Evolutionary conservation across 1,140 invertebrate species (phyloP).

Genomic region (Eriocheir sinensis): DNA sequence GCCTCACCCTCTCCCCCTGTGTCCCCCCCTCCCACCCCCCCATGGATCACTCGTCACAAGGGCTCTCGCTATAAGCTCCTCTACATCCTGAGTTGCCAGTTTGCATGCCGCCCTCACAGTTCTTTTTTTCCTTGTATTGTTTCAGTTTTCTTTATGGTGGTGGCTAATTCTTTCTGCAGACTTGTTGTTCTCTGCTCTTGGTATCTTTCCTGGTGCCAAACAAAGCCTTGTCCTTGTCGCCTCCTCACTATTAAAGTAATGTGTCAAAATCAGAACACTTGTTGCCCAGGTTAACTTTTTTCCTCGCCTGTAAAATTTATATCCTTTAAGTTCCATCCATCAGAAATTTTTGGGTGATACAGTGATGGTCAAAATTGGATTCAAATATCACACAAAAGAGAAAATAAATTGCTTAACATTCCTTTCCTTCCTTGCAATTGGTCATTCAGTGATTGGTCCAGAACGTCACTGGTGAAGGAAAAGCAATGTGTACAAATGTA

Average conservation of each 20-base stretch:
- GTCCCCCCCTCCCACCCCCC: not conserved
- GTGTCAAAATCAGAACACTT: not conserved
- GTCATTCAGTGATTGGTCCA: too few species aligned
- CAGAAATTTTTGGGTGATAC: too few species aligned
- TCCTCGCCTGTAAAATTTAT: not conserved
- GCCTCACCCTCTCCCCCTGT: not conserved
- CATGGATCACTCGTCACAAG: conserved; percentile 1
- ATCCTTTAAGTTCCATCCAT: not conserved
- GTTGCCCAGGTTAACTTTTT: not conserved
- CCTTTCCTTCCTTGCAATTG: conserved; percentile 43
- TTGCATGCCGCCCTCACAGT: conserved; percentile 26
- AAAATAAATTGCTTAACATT: not conserved
- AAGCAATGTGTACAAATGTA: conserved; percentile 37
- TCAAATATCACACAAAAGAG: not conserved
- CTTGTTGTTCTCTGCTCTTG: conserved; percentile 55
- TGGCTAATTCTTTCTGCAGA: conserved; percentile 55
- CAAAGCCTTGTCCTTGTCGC: not conserved
- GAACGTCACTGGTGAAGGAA: conserved; percentile 26
- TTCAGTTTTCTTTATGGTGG: conserved; percentile 62
- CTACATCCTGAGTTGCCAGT: conserved; percentile 33
- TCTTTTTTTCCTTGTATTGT: conserved; percentile 8
- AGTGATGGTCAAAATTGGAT: not conserved
- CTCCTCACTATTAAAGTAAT: conserved; percentile 9
- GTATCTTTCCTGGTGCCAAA: conserved; percentile 38
- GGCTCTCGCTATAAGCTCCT: not conserved